Base-by-base conservation (phyloP, 2,888 invertebrate genomes). In the Halictus quadricinctus region DNA sequence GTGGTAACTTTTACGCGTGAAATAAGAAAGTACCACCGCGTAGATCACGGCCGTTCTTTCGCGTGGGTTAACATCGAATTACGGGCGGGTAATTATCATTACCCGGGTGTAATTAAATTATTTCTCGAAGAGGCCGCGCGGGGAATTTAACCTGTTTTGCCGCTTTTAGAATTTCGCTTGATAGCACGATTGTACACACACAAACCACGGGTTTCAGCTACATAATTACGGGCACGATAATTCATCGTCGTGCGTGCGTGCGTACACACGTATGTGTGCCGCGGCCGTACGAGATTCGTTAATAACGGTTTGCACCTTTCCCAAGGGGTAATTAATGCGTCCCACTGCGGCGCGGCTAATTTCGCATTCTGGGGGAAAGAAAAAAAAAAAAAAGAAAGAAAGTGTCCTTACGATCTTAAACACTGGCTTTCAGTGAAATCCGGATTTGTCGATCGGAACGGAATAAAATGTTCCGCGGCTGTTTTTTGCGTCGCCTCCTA, bases 231-330 rank as follows among this genome's bases (percentile, higher is more conserved):
- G 89, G 69, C 70, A 84, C 85, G 88, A 88, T 90, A 86, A 89
- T 80, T 89, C 84, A 88, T 86, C 86, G 88, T 64, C 83, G 76
- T 54, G 58, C 66, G 72, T 54, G 58, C 66, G 72, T 43, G 46
- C 54, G 46, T 54, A 58, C 29, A 29, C 46, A 43, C n/a, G 6
- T n/a, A 46, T 12, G n/a, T n/a, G 74, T 18, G 36, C 13, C 50
- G 29, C 81, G 41, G 41, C 72, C 78, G 77, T 72, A 60, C 83
- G 80, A 72, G 79, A 76, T 77, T 78, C 78, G 80, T 83, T 88
- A 89, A 90, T 90, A 87, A 90, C 84, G 83, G 89, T 88, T 90
- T 88, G 90, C 88, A 90, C 86, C 89, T 89, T 79, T 60, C 73
- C 81, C 80, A 58, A 64, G 72, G 81, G 85, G 86, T 90, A 90